These are phyloP conservation scores for Apis cerana DNA, from an alignment of 1,140 invertebrate species.

Conservation along the genomic window DNA sequence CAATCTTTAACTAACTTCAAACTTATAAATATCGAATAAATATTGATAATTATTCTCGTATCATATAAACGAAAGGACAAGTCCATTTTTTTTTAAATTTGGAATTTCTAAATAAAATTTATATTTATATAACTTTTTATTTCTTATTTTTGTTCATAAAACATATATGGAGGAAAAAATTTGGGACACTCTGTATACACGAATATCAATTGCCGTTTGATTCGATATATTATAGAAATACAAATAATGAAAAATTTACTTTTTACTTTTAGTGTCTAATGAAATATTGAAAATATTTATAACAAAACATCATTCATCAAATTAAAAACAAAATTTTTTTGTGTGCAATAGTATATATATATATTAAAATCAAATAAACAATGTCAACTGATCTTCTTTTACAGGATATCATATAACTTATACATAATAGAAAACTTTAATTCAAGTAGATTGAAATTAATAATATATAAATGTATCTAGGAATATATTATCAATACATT, in stretches of 20 bases:
- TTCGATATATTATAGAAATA: conserved; percentile 8
- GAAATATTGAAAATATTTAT: conserved; percentile 4
- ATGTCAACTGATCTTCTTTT: conserved; percentile 12
- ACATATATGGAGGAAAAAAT: too few relatives aligned
- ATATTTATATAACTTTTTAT: too few relatives aligned
- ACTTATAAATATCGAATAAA: too few relatives aligned
- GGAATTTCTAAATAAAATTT: too few relatives aligned
- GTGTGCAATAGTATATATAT: conserved; percentile 16
- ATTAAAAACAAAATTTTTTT: conserved; percentile 12
- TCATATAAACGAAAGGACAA: too few relatives aligned
- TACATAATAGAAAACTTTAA: background rate
- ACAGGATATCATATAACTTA: background rate
- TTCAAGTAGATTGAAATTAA: background rate
- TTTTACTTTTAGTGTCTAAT: background rate
- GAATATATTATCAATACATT: background rate
- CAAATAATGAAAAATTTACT: conserved; percentile 22
- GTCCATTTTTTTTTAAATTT: too few relatives aligned
- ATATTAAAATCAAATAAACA: conserved; percentile 13
- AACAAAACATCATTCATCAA: background rate
- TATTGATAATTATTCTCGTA: too few relatives aligned
- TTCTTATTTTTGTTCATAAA: too few relatives aligned
- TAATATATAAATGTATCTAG: background rate
- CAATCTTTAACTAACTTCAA: too few relatives aligned
- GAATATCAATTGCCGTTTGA: background rate
- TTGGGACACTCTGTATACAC: too few relatives aligned